These are phyloP conservation scores for Bilobella aurantiaca DNA, from an alignment of 1,140 invertebrate genomes.

Conservation along the genomic window DNA sequence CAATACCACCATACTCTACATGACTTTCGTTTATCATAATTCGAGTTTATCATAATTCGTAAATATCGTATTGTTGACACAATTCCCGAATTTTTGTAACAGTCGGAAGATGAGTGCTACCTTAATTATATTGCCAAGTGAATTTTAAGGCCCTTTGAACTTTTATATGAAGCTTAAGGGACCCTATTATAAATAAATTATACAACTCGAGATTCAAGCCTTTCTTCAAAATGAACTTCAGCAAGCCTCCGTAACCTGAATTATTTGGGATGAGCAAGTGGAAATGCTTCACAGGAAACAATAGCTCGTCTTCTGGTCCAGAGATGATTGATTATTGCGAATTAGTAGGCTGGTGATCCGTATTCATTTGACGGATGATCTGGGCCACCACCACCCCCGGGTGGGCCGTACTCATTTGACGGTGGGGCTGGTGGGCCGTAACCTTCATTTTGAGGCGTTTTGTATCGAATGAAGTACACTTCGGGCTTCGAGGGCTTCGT, in stretches of 20 bases:
- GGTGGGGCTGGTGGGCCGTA: conserved; percentile 33
- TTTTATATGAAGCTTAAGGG: neutral
- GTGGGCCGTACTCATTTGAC: conserved; percentile 20
- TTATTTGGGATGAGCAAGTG: too few species aligned
- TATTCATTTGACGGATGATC: conserved; percentile 16
- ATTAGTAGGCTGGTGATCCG: conserved; percentile 20
- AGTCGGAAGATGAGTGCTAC: too few species aligned
- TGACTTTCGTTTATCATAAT: too few species aligned
- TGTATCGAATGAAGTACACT: conserved; percentile 78
- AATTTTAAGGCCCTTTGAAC: neutral
- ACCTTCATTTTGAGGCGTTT: conserved; percentile 55
- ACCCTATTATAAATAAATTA: conserved; percentile 6
- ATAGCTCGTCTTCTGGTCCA: neutral
- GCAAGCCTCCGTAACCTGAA: too few species aligned
- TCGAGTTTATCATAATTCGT: too few species aligned
- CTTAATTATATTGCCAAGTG: neutral
- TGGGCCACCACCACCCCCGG: neutral
- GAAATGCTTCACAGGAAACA: neutral
- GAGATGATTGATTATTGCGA: neutral
- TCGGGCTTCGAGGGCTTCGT: conserved; percentile 56
- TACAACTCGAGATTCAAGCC: neutral
- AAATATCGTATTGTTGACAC: too few species aligned
- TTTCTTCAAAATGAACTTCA: neutral
- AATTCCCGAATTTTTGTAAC: too few species aligned
- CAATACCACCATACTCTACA: too few species aligned